A percentile compares a stretch with the other conserved stretches of the same genome.
Conservation (phyloP, 2,113 vertebrate species). For the Phalacrocorax aristotelis region DNA sequence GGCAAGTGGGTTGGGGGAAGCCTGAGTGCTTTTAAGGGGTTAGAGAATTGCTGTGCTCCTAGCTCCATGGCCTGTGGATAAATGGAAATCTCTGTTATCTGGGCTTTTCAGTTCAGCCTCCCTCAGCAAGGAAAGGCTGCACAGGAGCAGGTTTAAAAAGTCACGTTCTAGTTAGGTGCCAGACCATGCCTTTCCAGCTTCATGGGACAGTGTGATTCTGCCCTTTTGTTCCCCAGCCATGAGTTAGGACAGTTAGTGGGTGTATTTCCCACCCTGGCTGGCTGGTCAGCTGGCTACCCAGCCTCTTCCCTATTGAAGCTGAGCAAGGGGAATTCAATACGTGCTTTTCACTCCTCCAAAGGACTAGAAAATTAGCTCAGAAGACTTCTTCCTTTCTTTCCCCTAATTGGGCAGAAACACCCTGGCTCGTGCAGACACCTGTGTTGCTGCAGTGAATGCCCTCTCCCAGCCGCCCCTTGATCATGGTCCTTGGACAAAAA, state of each 20-base stretch:
- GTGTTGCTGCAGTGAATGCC: background rate
- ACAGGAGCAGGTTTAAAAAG: background rate
- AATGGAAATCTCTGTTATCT: background rate
- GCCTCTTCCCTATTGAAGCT: background rate
- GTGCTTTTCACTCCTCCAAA: background rate
- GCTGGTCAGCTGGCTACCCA: background rate
- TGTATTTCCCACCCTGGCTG: background rate
- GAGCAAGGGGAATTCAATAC: background rate
- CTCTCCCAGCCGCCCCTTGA: background rate
- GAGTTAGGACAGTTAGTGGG: background rate
- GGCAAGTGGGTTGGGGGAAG: background rate
- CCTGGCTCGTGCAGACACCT: background rate
- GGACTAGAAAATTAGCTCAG: conserved; percentile 9
- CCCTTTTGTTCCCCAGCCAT: background rate
- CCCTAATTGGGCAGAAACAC: conserved; percentile 46
- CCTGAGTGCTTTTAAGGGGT: background rate
- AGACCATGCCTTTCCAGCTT: background rate
- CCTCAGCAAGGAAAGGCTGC: background rate
- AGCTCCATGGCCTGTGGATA: background rate
- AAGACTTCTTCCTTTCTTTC: conserved; percentile 4
- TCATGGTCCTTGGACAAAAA: background rate
- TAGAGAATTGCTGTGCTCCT: background rate
- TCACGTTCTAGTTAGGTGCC: background rate
- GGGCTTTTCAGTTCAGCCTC: background rate
- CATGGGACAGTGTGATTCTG: background rate